Conservation (phyloP, 2,888 invertebrate genomes). For the Spialia ferax region DNA sequence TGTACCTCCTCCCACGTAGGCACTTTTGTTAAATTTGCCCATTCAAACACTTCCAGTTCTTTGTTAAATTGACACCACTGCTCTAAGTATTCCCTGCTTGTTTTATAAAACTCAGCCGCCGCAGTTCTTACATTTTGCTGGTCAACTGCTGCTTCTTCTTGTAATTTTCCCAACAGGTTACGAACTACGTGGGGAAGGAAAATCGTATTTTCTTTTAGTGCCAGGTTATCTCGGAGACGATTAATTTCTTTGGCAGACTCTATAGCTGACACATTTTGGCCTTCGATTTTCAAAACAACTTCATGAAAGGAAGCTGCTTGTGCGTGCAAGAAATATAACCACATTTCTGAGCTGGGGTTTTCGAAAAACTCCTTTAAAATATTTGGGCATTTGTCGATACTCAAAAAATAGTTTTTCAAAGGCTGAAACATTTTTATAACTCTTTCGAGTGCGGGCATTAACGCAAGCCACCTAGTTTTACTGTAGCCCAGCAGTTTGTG, state of each 20-base stretch:
- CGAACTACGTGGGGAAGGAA: constrained; percentile 51
- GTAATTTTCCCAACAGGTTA: constrained; percentile 49
- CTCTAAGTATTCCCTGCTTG: constrained; percentile 54
- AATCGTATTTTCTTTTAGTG: constrained; percentile 48
- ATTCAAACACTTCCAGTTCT: constrained; percentile 28
- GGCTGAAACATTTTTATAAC: constrained; percentile 56
- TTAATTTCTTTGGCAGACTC: constrained; percentile 44
- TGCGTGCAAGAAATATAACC: constrained; percentile 49
- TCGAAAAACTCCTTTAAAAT: neutral
- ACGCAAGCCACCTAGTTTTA: constrained; percentile 49
- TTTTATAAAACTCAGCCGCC: constrained; percentile 52
- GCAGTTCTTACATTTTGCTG: constrained; percentile 50
- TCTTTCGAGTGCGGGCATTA: constrained; percentile 46
- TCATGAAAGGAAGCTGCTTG: constrained; percentile 38
- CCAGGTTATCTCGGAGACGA: constrained; percentile 48
- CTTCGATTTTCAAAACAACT: neutral
- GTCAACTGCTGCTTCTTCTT: constrained; percentile 52
- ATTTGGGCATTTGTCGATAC: constrained; percentile 44
- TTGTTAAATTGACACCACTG: constrained; percentile 41
- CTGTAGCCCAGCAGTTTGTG: constrained; percentile 51
- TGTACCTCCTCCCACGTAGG: constrained; percentile 51
- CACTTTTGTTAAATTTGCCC: constrained; percentile 47
- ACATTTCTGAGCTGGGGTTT: constrained; percentile 46
- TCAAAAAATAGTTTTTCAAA: constrained; percentile 55
- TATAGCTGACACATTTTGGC: neutral